Conservation (phyloP, 2,888 invertebrate species). For the Phragmatobia fuliginosa region DNA sequence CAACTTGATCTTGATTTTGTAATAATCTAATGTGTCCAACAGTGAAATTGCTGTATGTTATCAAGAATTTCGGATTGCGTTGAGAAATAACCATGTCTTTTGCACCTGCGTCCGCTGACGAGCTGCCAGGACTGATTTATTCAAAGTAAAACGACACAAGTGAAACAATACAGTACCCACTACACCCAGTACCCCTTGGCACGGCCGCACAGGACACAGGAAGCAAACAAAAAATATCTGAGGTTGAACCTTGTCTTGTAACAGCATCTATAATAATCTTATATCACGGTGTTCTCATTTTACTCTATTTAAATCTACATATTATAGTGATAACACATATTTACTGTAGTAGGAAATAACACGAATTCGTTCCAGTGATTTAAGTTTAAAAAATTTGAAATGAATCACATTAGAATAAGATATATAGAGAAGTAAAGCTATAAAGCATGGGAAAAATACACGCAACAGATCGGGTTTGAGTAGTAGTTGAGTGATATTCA, state of each 20-base stretch:
- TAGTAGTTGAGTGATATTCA: conserved; percentile 16
- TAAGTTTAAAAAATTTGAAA: background rate
- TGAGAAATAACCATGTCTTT: conserved; percentile 49
- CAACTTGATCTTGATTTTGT: background rate
- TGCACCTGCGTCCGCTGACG: conserved; percentile 78
- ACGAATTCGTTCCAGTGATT: background rate
- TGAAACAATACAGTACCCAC: conserved; percentile 67
- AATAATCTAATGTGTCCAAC: background rate
- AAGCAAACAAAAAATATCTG: conserved; percentile 62
- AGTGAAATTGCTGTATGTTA: conserved; percentile 43
- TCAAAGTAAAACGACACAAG: conserved; percentile 61
- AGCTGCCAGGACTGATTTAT: conserved; percentile 78
- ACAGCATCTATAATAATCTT: conserved; percentile 64
- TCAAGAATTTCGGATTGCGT: conserved; percentile 44
- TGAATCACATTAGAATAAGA: background rate
- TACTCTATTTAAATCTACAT: background rate
- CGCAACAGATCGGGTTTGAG: no score
- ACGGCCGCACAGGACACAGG: conserved; percentile 59
- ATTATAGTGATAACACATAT: background rate
- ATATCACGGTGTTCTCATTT: conserved; percentile 7
- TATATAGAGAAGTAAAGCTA: background rate
- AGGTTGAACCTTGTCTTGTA: conserved; percentile 63
- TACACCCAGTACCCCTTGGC: conserved; percentile 34
- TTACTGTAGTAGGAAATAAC: background rate
- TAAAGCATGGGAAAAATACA: background rate